phyloP scores from a whole-genome alignment of 2,888 invertebrate genomes.

The Hydroisotoma schaefferi region DNA sequence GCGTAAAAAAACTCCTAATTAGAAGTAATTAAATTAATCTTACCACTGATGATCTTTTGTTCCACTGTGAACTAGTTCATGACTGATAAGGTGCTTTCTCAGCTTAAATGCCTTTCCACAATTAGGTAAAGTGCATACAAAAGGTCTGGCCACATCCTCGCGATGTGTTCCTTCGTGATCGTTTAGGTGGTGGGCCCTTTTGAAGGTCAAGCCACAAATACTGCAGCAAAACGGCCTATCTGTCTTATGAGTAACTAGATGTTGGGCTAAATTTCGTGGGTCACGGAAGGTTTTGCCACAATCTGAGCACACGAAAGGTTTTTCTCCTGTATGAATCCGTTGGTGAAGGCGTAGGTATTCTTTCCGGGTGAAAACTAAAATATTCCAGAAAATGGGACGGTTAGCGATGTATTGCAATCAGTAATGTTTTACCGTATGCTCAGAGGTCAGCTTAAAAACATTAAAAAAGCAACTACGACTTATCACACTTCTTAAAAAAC shows the following conservation, averaged over 20 bases:
- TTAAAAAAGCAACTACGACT: too few relatives aligned
- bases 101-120: constrained; percentile 31
- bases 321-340: constrained; percentile 31
- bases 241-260: constrained; percentile 27
- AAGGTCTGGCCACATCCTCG: constrained; percentile 21
- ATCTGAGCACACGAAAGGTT: constrained; percentile 16
- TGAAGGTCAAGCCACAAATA: constrained; percentile 29
- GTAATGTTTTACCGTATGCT: too few relatives aligned
- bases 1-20: not conserved
- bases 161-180: constrained; percentile 31
- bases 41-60: constrained; percentile 14
- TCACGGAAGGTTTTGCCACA: constrained; percentile 31
- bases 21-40: not conserved
- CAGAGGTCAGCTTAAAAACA: too few relatives aligned
- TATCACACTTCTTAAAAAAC: too few relatives aligned
- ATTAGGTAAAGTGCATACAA: constrained; percentile 17
- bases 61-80: constrained; percentile 27
- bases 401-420: too few relatives aligned
- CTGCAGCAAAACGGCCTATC: constrained; percentile 34
- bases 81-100: constrained; percentile 27
- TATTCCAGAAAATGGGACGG: too few relatives aligned
- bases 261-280: constrained; percentile 25
- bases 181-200: constrained; percentile 26
- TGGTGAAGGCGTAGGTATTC: constrained; percentile 31
- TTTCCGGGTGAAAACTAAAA: constrained; percentile 26